Conservation (phyloP, 2,797 vertebrate genomes). For the Allobates femoralis region DNA sequence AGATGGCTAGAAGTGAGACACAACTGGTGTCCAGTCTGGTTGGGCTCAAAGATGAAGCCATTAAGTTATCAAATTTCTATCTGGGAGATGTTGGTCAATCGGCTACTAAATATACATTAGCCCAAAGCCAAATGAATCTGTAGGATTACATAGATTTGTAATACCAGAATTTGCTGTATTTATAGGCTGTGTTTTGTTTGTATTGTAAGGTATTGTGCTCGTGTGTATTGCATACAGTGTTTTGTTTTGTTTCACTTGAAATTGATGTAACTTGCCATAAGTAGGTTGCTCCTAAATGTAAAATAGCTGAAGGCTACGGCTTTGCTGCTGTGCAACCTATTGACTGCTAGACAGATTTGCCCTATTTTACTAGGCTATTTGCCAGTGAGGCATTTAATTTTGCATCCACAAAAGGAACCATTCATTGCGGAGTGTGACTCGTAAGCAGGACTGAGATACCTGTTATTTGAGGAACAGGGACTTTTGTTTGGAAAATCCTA, state of each 20-base stretch:
- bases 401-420: conserved; percentile 71
- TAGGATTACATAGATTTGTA: conserved; percentile 64
- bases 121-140: conserved; percentile 66
- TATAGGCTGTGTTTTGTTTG: conserved; percentile 6
- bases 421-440: conserved; percentile 65
- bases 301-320: conserved; percentile 78
- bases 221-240: conserved; percentile 64
- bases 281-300: conserved; percentile 87
- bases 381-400: conserved; percentile 71
- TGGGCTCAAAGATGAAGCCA: conserved; percentile 73
- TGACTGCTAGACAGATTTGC: conserved; percentile 76
- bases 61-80: conserved; percentile 80
- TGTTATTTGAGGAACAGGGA: conserved; percentile 22
- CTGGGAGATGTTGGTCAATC: conserved; percentile 74
- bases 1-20: conserved; percentile 81
- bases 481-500: conserved; percentile 11
- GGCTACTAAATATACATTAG: conserved; percentile 75
- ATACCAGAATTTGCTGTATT: conserved; percentile 60
- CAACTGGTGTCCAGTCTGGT: conserved; percentile 73
- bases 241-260: conserved; percentile 78
- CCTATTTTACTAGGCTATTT: conserved; percentile 75
- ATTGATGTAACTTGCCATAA: conserved; percentile 88
- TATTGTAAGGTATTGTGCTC: conserved; percentile 59
- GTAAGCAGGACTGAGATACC: conserved; percentile 40
- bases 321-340: conserved; percentile 75